A percentile compares a stretch with the other conserved stretches of the same genome.
Evolutionary conservation across 2,888 invertebrate genomes (phyloP).

Genomic region (Diachrysia chrysitis): DNA sequence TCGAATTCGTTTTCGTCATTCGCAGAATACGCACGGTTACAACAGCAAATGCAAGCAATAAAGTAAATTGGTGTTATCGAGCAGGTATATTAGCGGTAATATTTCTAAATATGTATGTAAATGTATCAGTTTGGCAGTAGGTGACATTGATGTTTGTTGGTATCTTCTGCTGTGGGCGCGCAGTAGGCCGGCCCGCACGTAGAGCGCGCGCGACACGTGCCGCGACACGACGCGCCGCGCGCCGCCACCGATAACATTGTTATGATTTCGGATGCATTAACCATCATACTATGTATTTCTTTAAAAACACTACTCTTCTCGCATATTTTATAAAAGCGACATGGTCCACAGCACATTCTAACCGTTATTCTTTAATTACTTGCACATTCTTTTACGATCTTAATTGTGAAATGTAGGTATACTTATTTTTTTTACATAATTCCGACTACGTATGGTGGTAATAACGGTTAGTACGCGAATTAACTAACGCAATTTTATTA

Average conservation of each 20-base stretch:
- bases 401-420: slow-evolving; percentile 64
- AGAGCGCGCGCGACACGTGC: slow-evolving; percentile 3
- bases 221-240: not conserved
- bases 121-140: slow-evolving; percentile 1
- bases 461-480: slow-evolving; percentile 66
- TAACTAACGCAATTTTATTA: slow-evolving; percentile 43
- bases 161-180: not conserved
- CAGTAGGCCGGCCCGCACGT: not conserved
- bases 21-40: slow-evolving; percentile 4
- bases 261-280: slow-evolving; percentile 2
- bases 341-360: slow-evolving; percentile 50
- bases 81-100: not conserved
- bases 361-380: slow-evolving; percentile 64
- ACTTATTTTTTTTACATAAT: slow-evolving; percentile 51
- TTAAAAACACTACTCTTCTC: slow-evolving; percentile 6
- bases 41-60: not conserved
- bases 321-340: slow-evolving; percentile 28
- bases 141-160: not conserved
- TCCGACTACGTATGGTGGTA: slow-evolving; percentile 30
- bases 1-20: slow-evolving; percentile 4
- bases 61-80: not conserved
- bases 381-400: slow-evolving; percentile 53
- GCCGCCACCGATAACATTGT: not conserved
- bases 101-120: slow-evolving; percentile 1
- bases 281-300: slow-evolving; percentile 12